These are phyloP conservation scores for Altica lythri DNA, from an alignment of 2,888 invertebrate genomes.

Conservation along the genomic window DNA sequence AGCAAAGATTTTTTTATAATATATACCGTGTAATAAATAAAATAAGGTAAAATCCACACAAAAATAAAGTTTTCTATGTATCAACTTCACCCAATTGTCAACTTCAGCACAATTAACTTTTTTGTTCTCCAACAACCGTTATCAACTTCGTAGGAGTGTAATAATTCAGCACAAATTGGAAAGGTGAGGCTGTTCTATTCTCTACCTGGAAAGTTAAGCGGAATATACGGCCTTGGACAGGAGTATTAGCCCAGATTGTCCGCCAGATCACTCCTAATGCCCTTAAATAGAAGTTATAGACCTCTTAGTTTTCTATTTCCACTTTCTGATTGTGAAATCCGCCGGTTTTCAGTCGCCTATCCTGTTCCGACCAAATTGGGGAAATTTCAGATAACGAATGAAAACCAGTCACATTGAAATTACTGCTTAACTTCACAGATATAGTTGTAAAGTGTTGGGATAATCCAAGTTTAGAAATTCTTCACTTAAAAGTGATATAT, in stretches of 20 bases:
- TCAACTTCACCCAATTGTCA: too few relatives aligned
- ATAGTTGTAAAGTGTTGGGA: too few relatives aligned
- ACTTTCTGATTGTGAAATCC: slow-evolving; percentile 29
- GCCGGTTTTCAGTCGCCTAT: background rate
- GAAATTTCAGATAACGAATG: background rate
- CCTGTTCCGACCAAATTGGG: background rate
- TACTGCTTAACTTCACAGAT: too few relatives aligned
- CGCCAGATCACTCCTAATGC: slow-evolving; percentile 45
- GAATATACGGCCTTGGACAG: slow-evolving; percentile 39
- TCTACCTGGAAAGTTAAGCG: slow-evolving; percentile 38
- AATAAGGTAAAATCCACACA: too few relatives aligned
- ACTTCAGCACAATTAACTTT: background rate
- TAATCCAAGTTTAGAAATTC: too few relatives aligned
- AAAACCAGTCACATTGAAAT: background rate
- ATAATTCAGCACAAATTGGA: slow-evolving; percentile 33
- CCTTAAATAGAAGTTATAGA: slow-evolving; percentile 44
- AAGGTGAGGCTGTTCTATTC: slow-evolving; percentile 30
- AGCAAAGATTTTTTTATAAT: too few relatives aligned
- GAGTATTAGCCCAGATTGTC: slow-evolving; percentile 45
- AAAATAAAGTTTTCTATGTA: too few relatives aligned
- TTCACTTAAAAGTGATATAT: too few relatives aligned
- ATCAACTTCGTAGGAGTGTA: background rate
- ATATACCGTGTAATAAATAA: too few relatives aligned
- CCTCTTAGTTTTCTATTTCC: slow-evolving; percentile 45
- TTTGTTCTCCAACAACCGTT: background rate